Percentiles rank a stretch among this genome's conserved stretches.
Conservation (phyloP, 2,888 invertebrate species). For the Rapana venosa region DNA sequence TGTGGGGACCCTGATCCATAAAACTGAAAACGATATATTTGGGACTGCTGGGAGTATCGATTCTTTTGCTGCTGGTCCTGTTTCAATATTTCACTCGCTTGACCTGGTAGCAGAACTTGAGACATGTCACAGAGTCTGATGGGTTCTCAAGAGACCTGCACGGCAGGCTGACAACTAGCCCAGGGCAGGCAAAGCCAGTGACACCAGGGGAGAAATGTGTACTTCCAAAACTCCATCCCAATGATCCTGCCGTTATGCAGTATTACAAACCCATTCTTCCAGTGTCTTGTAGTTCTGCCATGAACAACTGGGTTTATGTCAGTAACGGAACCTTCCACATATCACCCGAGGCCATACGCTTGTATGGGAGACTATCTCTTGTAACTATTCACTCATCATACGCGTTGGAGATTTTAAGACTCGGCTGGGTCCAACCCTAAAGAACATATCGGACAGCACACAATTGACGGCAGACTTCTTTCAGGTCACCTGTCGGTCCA, state of each 20-base stretch:
- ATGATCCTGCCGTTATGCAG: conserved; percentile 86
- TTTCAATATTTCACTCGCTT: too few species aligned
- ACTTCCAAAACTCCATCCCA: conserved; percentile 84
- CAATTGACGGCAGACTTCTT: conserved; percentile 70
- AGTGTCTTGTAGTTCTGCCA: conserved; percentile 83
- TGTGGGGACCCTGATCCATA: too few species aligned
- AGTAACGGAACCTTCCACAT: conserved; percentile 83
- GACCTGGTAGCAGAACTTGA: too few species aligned
- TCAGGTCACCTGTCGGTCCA: conserved; percentile 68
- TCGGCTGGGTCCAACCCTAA: conserved; percentile 56
- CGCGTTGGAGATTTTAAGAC: conserved; percentile 65
- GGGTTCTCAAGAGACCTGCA: too few species aligned
- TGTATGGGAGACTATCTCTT: conserved; percentile 79
- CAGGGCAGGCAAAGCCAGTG: too few species aligned
- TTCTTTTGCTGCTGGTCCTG: too few species aligned
- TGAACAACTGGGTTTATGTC: conserved; percentile 88
- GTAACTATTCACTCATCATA: conserved; percentile 81
- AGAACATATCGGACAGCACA: conserved; percentile 61
- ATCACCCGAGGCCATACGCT: conserved; percentile 79
- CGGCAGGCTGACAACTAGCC: too few species aligned
- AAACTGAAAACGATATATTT: too few species aligned
- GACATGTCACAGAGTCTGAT: too few species aligned
- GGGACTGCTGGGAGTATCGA: too few species aligned
- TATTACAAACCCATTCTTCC: conserved; percentile 82
- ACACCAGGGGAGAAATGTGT: conserved; percentile 81